Percentiles rank a stretch among this genome's conserved stretches.
These are phyloP conservation scores for Ophioninae sp. DNA, from an alignment of 2,888 invertebrate genomes.

Conservation along the genomic window DNA sequence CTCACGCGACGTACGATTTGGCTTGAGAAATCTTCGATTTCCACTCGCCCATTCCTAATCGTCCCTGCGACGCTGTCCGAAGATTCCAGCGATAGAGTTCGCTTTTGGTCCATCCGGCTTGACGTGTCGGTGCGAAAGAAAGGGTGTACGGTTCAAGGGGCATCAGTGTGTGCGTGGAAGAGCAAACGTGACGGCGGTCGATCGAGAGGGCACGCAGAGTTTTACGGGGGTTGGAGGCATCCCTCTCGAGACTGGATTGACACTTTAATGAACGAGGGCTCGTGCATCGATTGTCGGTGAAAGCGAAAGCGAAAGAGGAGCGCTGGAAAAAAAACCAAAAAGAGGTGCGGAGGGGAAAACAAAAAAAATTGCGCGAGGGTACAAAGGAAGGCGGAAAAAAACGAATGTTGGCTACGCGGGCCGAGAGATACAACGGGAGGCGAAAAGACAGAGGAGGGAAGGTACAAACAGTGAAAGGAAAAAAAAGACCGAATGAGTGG, in stretches of 20 bases:
- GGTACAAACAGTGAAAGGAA: conserved; percentile 35
- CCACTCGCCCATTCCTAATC: background rate
- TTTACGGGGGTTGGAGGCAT: conserved; percentile 54
- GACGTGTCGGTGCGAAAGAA: background rate
- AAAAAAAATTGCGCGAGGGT: conserved; percentile 41
- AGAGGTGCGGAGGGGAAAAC: conserved; percentile 37
- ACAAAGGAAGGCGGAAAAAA: conserved; percentile 31
- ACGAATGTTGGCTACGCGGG: conserved; percentile 42
- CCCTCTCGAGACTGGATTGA: conserved; percentile 75
- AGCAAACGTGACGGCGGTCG: conserved; percentile 61
- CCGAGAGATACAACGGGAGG: conserved; percentile 45
- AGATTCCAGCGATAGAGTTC: conserved; percentile 58
- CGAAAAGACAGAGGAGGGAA: conserved; percentile 61
- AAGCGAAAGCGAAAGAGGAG: conserved; percentile 67
- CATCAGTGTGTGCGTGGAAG: conserved; percentile 58
- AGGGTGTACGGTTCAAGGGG: conserved; percentile 21
- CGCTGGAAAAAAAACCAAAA: conserved; percentile 47
- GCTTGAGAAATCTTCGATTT: background rate
- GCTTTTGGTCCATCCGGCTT: conserved; percentile 68
- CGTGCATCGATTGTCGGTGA: conserved; percentile 68
- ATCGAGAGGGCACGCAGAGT: conserved; percentile 61
- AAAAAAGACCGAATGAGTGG: conserved; percentile 60
- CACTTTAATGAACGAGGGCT: conserved; percentile 77
- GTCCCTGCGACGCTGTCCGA: background rate
- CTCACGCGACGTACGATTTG: background rate